Base-by-base conservation (phyloP, 2,113 vertebrate genomes). In the Alethe diademata region DNA sequence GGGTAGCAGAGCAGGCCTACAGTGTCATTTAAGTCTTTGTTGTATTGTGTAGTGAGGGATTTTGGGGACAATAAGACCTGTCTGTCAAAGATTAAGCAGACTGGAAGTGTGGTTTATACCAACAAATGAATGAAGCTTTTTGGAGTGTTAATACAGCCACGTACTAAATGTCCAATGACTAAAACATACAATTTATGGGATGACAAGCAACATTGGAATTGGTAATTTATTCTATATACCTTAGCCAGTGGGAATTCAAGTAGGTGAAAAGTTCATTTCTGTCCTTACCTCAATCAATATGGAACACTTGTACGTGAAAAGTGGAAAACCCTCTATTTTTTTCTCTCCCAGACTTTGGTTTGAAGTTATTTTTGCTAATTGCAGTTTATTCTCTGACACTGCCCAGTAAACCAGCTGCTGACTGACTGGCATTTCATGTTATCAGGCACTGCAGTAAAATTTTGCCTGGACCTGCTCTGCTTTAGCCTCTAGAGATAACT, bases 11-110 rank as follows among this genome's bases (percentile, higher is more conserved):
- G 94, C 93, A 93, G 92, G 69, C 97, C 96, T 71, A 96, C 97
- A 95, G 98, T 98, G 97, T 97, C 98, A 97, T 97, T 97, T 95
- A 96, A 94, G 88, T 87, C 97, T 97, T 99, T 99, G 98, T 99
- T 98, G 97, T 97, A 98, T 99, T 99, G 98, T 99, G 95, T 96
- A 82, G 93, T 70, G 45, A 97, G 98, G 98, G 98, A 99, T 99
- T 99, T 99, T 95, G 73, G 94, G 97, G 94, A 98, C 98, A 99
- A 98, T 98, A 97, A 95, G 97, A 96, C 97, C 98, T 98, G 98
- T 99, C 98, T 98, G 97, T 98, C 99, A 98, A 98, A 98, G 98
- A 98, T 96, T 98, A 98, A 99, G 98, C 97, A 98, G 98, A 98
- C 96, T 98, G 97, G 98, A 98, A 98, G 97, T 98, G 97, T 97